These are phyloP conservation scores for Chaetura pelagica DNA, from an alignment of 2,113 vertebrate species.

Conservation along the genomic window DNA sequence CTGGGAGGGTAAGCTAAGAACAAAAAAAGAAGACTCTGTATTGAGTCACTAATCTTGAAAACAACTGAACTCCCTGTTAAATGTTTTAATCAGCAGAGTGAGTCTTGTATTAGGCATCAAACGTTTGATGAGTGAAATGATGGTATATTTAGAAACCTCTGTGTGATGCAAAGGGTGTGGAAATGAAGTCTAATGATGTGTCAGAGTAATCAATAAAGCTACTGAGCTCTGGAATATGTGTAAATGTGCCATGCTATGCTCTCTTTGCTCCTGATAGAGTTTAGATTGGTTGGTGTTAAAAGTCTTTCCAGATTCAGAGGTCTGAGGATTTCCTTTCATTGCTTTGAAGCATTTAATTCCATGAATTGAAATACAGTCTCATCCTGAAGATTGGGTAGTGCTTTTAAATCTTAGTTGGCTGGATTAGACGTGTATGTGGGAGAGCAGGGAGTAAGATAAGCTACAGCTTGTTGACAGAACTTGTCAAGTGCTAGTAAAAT, in stretches of 20 bases:
- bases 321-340: constrained; percentile 12
- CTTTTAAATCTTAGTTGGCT: constrained; percentile 8
- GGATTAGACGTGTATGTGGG: constrained; percentile 5
- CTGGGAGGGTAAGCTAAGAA: not conserved
- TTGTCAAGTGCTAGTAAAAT: constrained; percentile 14
- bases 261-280: not conserved
- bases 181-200: constrained; percentile 17
- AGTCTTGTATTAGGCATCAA: constrained; percentile 22
- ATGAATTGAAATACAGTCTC: not conserved
- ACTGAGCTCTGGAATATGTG: not conserved
- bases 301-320: not conserved
- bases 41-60: constrained; percentile 27
- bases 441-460: constrained; percentile 9
- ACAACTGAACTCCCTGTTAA: not conserved
- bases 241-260: not conserved
- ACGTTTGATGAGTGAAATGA: constrained; percentile 6
- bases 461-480: not conserved
- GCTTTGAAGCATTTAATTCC: not conserved
- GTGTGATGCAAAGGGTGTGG: not conserved
- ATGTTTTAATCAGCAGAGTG: constrained; percentile 6
- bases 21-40: not conserved
- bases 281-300: not conserved
- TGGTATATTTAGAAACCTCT: constrained; percentile 35
- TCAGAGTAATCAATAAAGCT: constrained; percentile 21
- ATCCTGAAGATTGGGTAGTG: not conserved